A percentile compares a stretch with the other conserved stretches of the same genome.
These are phyloP conservation scores for Loris lydekkerianus DNA, from an alignment of 2,797 vertebrate species.

Conservation along the genomic window DNA sequence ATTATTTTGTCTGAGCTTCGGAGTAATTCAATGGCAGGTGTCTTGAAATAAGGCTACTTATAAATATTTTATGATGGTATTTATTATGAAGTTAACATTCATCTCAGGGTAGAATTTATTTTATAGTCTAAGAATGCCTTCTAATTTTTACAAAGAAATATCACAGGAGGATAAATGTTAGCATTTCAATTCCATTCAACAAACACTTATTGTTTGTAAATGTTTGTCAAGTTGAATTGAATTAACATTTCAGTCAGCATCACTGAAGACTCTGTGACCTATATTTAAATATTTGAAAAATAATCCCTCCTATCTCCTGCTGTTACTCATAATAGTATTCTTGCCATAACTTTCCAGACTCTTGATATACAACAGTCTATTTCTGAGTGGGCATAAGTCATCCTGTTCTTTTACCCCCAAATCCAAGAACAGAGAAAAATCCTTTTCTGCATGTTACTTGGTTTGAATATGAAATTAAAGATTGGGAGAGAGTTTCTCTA, in stretches of 20 bases:
- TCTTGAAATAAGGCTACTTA: conserved; percentile 71
- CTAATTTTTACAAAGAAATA: conserved; percentile 75
- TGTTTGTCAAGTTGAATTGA: conserved; percentile 77
- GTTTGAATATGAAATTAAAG: background rate
- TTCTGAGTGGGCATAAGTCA: background rate
- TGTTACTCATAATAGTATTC: conserved; percentile 25
- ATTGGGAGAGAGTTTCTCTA: background rate
- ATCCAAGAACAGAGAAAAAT: background rate
- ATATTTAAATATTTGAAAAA: conserved; percentile 77
- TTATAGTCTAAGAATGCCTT: conserved; percentile 74
- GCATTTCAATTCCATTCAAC: conserved; percentile 79
- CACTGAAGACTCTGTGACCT: conserved; percentile 70
- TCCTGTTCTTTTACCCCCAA: background rate
- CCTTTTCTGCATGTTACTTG: background rate
- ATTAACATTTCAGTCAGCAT: conserved; percentile 77
- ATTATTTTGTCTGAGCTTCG: conserved; percentile 58
- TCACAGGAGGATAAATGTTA: conserved; percentile 80
- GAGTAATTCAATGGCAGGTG: conserved; percentile 70
- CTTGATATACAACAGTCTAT: background rate
- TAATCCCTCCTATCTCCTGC: conserved; percentile 17
- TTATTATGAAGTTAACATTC: conserved; percentile 80
- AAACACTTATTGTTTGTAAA: conserved; percentile 81
- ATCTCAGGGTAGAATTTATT: conserved; percentile 76
- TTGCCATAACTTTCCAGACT: background rate
- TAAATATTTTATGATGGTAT: conserved; percentile 77